These are phyloP conservation scores for Phenganax subtilis DNA, from an alignment of 92 coral and sea anemone species.

Conservation along the genomic window DNA sequence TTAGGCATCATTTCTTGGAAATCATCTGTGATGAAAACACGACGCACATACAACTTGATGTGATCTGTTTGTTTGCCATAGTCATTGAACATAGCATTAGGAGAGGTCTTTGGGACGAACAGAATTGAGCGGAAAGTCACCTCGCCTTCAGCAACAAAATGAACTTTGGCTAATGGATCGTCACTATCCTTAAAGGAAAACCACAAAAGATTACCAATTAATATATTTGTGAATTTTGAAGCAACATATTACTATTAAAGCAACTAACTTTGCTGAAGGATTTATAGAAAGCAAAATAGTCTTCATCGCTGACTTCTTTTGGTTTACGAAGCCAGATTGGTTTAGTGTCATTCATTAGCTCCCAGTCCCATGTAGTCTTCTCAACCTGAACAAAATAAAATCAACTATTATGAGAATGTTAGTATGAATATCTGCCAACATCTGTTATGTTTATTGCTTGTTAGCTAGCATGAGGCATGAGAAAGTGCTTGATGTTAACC, in stretches of 20 bases:
- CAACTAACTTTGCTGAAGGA: conserved; percentile 83
- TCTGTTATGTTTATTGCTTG: no score
- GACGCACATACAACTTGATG: conserved; percentile 92
- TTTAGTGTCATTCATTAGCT: conserved; percentile 86
- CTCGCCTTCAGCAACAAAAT: conserved; percentile 99
- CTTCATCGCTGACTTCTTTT: conserved; percentile 89
- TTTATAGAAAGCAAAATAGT: conserved; percentile 90
- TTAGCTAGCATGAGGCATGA: not conserved
- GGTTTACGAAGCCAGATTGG: conserved; percentile 98
- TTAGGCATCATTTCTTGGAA: conserved; percentile 99
- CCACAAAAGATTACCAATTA: not conserved
- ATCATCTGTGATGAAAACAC: conserved; percentile 99
- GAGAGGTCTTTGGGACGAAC: conserved; percentile 78
- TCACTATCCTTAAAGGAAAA: conserved; percentile 68
- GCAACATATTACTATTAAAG: not conserved
- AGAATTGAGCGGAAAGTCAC: conserved; percentile 98
- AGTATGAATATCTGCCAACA: no score
- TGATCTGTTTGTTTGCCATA: conserved; percentile 96
- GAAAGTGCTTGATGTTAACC: conserved; percentile 31
- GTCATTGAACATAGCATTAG: conserved; percentile 78
- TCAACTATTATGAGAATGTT: not conserved
- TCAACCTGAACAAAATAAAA: conserved; percentile 60
- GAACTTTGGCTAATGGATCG: conserved; percentile 84
- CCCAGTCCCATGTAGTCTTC: conserved; percentile 99
- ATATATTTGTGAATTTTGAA: not conserved